Conservation (phyloP, 64 coral and sea anemone species). For the Montipora efflorescens region DNA sequence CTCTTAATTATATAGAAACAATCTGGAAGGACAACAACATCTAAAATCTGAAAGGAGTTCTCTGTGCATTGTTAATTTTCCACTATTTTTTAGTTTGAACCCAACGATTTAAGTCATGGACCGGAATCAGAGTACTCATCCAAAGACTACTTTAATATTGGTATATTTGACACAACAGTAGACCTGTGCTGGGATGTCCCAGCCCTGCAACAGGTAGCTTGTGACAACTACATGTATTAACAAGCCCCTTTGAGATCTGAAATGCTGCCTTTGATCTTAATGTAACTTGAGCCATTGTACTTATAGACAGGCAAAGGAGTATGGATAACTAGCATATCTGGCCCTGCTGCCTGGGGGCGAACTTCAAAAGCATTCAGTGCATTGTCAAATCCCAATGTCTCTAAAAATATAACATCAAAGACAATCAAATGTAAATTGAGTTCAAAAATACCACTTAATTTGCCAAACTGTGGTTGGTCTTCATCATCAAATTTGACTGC, state of each 20-base stretch:
- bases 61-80: too few species aligned
- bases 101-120: too few species aligned
- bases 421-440: neutral
- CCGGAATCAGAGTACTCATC: too few species aligned
- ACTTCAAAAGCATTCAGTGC: neutral
- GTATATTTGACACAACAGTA: too few species aligned
- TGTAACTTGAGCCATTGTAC: constrained; percentile 3
- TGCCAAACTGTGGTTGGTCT: constrained; percentile 3
- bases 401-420: constrained; percentile 21
- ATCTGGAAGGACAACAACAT: too few species aligned
- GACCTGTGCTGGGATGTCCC: too few species aligned
- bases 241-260: neutral
- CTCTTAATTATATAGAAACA: too few species aligned
- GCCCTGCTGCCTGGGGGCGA: neutral
- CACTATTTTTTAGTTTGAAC: too few species aligned
- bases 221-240: neutral
- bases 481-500: constrained; percentile 13
- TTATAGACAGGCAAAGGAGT: neutral
- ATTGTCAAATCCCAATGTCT: constrained; percentile 9
- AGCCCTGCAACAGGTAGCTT: neutral
- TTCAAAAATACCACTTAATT: constrained; percentile 21
- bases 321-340: neutral
- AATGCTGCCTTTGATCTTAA: constrained; percentile 16
- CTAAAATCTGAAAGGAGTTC: too few species aligned
- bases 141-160: too few species aligned